Percentiles rank a stretch among this genome's conserved stretches.
Conservation (phyloP, 2,113 vertebrate genomes). For the Ptilorrhoa leucosticta region DNA sequence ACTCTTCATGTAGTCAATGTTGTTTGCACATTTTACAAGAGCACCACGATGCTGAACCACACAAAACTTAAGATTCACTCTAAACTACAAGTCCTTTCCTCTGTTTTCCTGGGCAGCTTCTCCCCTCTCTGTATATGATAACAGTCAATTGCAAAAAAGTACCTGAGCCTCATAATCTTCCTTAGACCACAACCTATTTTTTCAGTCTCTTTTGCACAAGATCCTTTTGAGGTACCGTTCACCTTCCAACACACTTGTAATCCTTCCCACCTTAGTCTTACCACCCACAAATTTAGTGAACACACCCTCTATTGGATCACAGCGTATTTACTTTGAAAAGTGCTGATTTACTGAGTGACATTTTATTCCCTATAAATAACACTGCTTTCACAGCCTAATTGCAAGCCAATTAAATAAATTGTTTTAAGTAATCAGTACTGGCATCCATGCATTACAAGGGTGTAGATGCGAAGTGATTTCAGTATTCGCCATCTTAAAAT, state of each 20-base stretch:
- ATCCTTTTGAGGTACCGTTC: accelerated
- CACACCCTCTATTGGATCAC: accelerated
- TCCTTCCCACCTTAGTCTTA: not conserved
- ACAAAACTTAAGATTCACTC: not conserved
- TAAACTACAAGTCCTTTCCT: not conserved
- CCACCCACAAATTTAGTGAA: not conserved
- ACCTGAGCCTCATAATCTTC: not conserved
- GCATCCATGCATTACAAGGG: not conserved
- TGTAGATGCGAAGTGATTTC: not conserved
- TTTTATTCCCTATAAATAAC: not conserved
- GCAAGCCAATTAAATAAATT: not conserved
- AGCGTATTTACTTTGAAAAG: not conserved
- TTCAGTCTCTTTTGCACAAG: not conserved
- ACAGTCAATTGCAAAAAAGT: not conserved
- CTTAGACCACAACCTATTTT: not conserved
- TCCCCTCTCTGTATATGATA: not conserved
- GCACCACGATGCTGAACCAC: accelerated
- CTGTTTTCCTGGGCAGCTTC: not conserved
- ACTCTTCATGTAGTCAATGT: accelerated
- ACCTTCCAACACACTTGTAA: not conserved
- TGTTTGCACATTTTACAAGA: not conserved
- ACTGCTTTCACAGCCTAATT: not conserved
- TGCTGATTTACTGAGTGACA: not conserved
- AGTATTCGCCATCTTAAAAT: not conserved
- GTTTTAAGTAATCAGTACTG: not conserved